Evolutionary conservation across 2,113 vertebrate species (phyloP).

Genomic region (Phyllostomus hastatus): DNA sequence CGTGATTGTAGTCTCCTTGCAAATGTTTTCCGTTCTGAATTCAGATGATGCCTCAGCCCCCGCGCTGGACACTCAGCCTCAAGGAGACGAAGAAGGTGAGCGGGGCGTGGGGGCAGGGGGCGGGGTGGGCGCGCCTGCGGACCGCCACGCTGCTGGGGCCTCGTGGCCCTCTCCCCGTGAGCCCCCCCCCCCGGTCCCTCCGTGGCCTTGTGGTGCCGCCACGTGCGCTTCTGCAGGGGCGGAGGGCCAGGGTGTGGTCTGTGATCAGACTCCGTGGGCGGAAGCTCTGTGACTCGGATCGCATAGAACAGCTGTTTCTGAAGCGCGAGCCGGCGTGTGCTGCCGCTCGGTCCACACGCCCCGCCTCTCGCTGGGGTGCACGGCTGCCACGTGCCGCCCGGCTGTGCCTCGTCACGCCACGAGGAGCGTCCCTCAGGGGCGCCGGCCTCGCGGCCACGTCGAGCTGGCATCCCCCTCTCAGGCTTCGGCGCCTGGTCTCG

Average conservation of each 20-base stretch:
- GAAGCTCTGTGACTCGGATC: no score
- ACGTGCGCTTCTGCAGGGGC: fast-evolving
- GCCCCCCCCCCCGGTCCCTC: background rate
- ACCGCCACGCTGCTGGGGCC: background rate
- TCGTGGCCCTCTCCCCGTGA: background rate
- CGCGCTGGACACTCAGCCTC: conserved; percentile 88
- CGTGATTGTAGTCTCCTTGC: conserved; percentile 99
- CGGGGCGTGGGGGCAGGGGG: fast-evolving
- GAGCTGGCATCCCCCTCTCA: background rate
- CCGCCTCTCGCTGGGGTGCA: fast-evolving
- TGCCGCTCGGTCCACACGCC: fast-evolving
- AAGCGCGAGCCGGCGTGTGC: fast-evolving
- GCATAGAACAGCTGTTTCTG: fast-evolving
- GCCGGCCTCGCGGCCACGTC: fast-evolving
- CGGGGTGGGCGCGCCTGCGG: background rate
- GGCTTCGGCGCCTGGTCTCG: background rate
- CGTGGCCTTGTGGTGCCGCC: background rate
- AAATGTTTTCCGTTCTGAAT: conserved; percentile 99
- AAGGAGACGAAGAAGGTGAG: conserved; percentile 96
- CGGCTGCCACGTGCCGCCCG: fast-evolving
- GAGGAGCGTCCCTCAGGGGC: fast-evolving
- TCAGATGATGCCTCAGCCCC: conserved; percentile 94
- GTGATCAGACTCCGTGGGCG: no score
- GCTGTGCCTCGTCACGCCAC: fast-evolving
- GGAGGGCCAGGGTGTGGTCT: background rate